Evolutionary conservation across 2,888 invertebrate genomes (phyloP), one percentile per base, ranked within the genome.

Genomic region (Plagodis pulveraria): DNA sequence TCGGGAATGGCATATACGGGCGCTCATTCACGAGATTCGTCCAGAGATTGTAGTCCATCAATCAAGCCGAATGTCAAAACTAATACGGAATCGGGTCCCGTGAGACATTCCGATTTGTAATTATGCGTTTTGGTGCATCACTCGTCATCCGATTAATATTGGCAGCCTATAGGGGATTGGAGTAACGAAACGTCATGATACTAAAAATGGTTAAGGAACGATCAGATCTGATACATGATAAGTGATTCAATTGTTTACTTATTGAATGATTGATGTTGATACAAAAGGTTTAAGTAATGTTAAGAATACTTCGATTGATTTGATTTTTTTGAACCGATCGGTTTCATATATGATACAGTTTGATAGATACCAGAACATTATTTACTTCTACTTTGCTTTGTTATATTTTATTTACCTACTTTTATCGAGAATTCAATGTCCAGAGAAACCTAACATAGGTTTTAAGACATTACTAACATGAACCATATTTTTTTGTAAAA

Each of bases 11-110:
- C 76, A 80, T 80, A 87, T 91, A 91, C 89, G 89, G 89, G 82
- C 78, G 82, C 81, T 83, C 86, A 86, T 89, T 87, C 83, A 83
- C 76, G 77, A 87, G 89, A 89, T 89, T 81, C 77, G 80, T 78
- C 80, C 83, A 83, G 85, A 87, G 91, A 92, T 92, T 89, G 89
- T 85, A 80, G 81, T 83, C 83, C 86, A 92, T 92, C 92, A 86
- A 91, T 92, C 92, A 92, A 86, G 91, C 86, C 85, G 83, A 87
- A 88, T 87, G 92, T 92, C 92, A 92, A 91, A 92, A 90, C 91
- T 90, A 92, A 92, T 92, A 91, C 87, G 84, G 74, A 84, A 82
- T 78, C 72, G 68, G 72, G 87, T 90, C 91, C 90, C 91, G 89
- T 87, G 92, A 90, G 91, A 91, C 79, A 81, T 79, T 83, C 76